These are phyloP conservation scores for Drosophila limbata DNA, from an alignment of 2,888 invertebrate species.

Conservation along the genomic window DNA sequence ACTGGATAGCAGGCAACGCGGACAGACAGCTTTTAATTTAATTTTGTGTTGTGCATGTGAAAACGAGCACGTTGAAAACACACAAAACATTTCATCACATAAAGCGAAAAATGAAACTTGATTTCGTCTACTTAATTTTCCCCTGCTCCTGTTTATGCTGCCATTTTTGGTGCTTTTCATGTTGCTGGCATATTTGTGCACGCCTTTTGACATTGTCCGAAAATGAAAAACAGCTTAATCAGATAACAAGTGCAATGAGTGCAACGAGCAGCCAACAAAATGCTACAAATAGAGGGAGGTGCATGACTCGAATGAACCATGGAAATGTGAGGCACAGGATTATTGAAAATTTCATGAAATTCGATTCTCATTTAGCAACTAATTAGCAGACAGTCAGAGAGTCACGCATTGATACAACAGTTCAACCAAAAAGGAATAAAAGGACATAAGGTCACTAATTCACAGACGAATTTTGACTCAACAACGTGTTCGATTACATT, in stretches of 20 bases:
- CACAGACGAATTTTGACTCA: slow-evolving; percentile 12
- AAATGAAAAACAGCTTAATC: slow-evolving; percentile 37
- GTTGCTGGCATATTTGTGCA: slow-evolving; percentile 14
- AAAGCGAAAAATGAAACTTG: slow-evolving; percentile 24
- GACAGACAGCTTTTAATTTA: slow-evolving; percentile 49
- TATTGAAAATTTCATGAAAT: slow-evolving; percentile 66
- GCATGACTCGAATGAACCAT: not conserved
- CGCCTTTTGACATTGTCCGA: slow-evolving; percentile 36
- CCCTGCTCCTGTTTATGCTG: not conserved
- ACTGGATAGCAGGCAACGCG: not conserved
- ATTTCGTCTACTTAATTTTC: slow-evolving; percentile 9
- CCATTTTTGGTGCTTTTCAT: slow-evolving; percentile 4
- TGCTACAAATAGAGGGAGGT: slow-evolving; percentile 33
- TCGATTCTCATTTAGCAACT: slow-evolving; percentile 52
- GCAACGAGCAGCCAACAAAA: slow-evolving; percentile 57
- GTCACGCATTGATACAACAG: not conserved
- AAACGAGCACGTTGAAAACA: slow-evolving; percentile 47
- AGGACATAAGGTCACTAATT: slow-evolving; percentile 10
- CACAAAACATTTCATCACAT: slow-evolving; percentile 47
- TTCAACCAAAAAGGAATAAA: slow-evolving; percentile 2
- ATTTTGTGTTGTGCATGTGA: slow-evolving; percentile 44
- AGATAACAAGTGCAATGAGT: slow-evolving; percentile 22
- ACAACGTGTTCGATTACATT: slow-evolving; percentile 43
- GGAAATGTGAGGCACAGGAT: slow-evolving; percentile 9
- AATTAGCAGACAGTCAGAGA: slow-evolving; percentile 46